These are phyloP conservation scores for Natrix natrix DNA, from an alignment of 2,797 vertebrate species.

Conservation along the genomic window DNA sequence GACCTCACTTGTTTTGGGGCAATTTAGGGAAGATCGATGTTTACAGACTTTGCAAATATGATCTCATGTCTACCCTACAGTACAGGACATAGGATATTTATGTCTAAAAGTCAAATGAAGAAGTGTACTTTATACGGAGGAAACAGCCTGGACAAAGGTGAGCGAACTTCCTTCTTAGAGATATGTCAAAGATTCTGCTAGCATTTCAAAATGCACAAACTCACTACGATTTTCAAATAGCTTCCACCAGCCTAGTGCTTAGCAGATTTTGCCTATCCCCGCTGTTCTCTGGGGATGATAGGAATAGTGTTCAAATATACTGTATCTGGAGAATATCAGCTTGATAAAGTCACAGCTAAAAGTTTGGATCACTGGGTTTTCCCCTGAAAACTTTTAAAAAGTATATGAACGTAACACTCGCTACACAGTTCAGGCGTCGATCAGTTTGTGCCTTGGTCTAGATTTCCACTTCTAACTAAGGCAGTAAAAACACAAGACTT, in stretches of 20 bases:
- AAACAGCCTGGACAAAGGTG: conserved; percentile 29
- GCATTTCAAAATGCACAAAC: not conserved
- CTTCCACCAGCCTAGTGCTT: not conserved
- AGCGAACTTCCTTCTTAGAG: conserved; percentile 20
- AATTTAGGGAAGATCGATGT: conserved; percentile 13
- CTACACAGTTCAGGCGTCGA: not conserved
- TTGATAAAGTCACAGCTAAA: not conserved
- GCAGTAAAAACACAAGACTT: not conserved
- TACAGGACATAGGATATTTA: conserved; percentile 27
- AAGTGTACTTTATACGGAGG: conserved; percentile 17
- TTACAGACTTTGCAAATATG: conserved; percentile 15
- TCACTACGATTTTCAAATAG: not conserved
- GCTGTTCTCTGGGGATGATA: not conserved
- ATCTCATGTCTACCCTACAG: conserved; percentile 11
- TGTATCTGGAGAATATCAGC: not conserved
- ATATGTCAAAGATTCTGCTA: not conserved
- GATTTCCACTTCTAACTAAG: not conserved
- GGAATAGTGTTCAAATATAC: not conserved
- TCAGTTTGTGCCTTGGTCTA: not conserved
- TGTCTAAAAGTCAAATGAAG: conserved; percentile 31
- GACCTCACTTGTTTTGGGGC: not conserved
- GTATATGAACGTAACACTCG: not conserved
- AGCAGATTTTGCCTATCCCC: not conserved
- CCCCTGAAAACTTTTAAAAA: not conserved
- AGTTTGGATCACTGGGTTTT: not conserved